Conservation (phyloP, 2,797 vertebrate genomes). For the Cheirogaleus major region DNA sequence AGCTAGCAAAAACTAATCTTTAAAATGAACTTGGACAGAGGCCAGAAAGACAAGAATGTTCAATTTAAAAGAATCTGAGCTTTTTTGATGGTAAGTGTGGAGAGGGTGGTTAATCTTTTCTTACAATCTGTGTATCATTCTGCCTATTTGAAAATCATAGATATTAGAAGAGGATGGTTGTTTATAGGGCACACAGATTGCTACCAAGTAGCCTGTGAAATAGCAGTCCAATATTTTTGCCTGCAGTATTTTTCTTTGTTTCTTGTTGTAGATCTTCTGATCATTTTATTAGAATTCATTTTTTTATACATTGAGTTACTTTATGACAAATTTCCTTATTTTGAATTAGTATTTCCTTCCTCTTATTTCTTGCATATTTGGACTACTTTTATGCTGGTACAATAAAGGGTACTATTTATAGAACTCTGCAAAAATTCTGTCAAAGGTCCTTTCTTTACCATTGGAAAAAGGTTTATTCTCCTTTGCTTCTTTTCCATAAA, state of each 20-base stretch:
- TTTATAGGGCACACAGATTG: neutral
- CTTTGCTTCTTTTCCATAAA: neutral
- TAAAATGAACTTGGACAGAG: constrained; percentile 45
- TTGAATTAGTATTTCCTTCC: neutral
- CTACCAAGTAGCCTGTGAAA: neutral
- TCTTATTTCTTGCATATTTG: neutral
- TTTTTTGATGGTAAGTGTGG: neutral
- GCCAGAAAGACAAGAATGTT: neutral
- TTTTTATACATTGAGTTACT: neutral
- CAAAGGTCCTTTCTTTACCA: neutral
- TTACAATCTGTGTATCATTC: constrained; percentile 1
- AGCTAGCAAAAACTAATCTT: constrained; percentile 36
- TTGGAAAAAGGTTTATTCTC: neutral
- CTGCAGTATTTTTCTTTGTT: neutral
- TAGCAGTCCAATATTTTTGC: neutral
- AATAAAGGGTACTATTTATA: neutral
- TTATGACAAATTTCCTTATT: neutral
- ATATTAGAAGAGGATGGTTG: neutral
- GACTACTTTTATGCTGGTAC: neutral
- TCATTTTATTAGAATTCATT: neutral
- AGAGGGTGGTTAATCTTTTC: neutral
- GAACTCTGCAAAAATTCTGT: neutral
- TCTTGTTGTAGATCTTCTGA: neutral
- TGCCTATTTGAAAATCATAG: neutral
- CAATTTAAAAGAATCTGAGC: constrained; percentile 24